Evolutionary conservation across 2,888 invertebrate species (phyloP), one percentile per base, ranked within the genome.

Genomic region (Rhamnusium bicolor): DNA sequence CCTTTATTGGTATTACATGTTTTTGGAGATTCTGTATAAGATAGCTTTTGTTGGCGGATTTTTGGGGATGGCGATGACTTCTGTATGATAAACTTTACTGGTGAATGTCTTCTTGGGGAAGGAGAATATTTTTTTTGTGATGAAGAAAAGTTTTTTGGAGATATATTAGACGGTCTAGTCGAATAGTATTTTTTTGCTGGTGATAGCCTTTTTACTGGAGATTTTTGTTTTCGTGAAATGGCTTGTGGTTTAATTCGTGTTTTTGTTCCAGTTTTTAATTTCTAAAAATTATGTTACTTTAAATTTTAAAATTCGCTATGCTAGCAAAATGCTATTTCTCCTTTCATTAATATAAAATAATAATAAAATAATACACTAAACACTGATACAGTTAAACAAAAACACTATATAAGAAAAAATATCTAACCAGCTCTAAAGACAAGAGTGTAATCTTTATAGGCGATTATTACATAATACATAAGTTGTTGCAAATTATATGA

Each of bases 121-220:
- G 58, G 29, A 1, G 63, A 63, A 16, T 8, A 14, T 18, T 56
- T 72, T 18, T 73, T 75, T 54, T 40, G 14, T 18, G 68, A 21
- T 40, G 69, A 6, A 8, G 63, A 70, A 67, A 56, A 75, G 16
- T 63, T 71, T 47, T 63, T 71, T 4, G 77, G 71, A 8, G 77
- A 73, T 24, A 77, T 73, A 24, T 68, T 63, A 19, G 75, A 60
- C 14, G 77, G 75, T 32, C 65, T 71, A 4, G 60, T 8, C 1
- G 69, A 14, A 69, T 77, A 77, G 24, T 75, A 73, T 68, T 75
- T 77, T 69, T 75, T 77, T 21, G 74, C 76, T 3, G 79, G 76
- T n/a, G 78, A 79, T 65, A 66, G 58, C 71, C 69, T 74, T 29
- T 46, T 58, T 68, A 51, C 70, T 46, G 47, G 29, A 2, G 70